A percentile compares a stretch with the other conserved stretches of the same genome.
phyloP scores from a whole-genome alignment of 1,140 invertebrate species.

The Ips nitidus region DNA sequence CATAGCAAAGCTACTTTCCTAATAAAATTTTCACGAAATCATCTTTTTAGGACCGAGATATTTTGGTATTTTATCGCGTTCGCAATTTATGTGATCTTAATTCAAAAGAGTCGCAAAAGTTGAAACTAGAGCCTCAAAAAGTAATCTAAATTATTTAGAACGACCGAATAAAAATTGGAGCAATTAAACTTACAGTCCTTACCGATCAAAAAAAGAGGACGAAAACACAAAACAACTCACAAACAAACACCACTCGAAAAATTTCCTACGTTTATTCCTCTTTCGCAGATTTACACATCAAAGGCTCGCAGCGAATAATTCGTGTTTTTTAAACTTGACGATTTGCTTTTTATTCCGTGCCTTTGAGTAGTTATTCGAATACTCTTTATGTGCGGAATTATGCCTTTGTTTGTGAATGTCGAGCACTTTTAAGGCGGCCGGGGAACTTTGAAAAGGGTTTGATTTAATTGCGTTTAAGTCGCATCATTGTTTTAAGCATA shows the following conservation, averaged over 20 bases:
- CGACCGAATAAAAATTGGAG: slow-evolving; percentile 1
- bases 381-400: slow-evolving; percentile 14
- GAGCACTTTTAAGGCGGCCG: background rate
- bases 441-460: background rate
- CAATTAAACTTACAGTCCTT: slow-evolving; percentile 14
- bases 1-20: slow-evolving; percentile 4
- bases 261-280: slow-evolving; percentile 13
- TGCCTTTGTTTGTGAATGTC: slow-evolving; percentile 12
- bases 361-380: slow-evolving; percentile 9
- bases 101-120: background rate
- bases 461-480: background rate
- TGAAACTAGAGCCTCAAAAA: background rate
- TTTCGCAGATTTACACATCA: slow-evolving; percentile 20
- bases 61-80: slow-evolving; percentile 2
- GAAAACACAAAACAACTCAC: slow-evolving; percentile 12
- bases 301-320: slow-evolving; percentile 10
- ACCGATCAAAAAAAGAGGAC: background rate
- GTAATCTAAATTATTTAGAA: background rate
- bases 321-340: slow-evolving; percentile 19
- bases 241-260: slow-evolving; percentile 8
- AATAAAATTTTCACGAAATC: slow-evolving; percentile 6
- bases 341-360: slow-evolving; percentile 8
- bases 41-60: slow-evolving; percentile 5
- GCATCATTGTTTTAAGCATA: background rate
- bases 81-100: background rate